Percentiles rank a stretch among this genome's conserved stretches.
Conservation (phyloP, 2,888 invertebrate genomes). For the Cataglyphis rosenhaueri region DNA sequence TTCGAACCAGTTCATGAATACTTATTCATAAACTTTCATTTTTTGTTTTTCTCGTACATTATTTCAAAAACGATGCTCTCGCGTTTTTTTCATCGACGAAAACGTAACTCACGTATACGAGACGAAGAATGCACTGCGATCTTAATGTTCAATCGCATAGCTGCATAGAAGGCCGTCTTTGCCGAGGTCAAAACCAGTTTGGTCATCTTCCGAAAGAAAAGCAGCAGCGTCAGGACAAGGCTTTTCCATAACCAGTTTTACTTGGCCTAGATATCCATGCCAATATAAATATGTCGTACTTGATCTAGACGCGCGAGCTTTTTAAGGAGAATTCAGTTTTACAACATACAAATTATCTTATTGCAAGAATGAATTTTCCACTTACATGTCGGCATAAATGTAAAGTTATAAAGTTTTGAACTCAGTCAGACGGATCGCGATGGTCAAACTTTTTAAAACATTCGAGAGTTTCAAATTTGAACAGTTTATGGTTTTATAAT, state of each 20-base stretch:
- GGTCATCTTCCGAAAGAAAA: conserved; percentile 73
- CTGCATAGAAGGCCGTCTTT: conserved; percentile 55
- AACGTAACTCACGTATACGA: not conserved
- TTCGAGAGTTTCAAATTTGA: conserved; percentile 8
- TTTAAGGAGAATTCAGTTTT: conserved; percentile 42
- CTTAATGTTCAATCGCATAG: conserved; percentile 69
- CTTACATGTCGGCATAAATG: not conserved
- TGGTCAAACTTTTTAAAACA: not conserved
- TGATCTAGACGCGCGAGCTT: conserved; percentile 30
- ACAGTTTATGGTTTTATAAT: not conserved
- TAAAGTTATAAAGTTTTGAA: not conserved
- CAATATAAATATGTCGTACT: conserved; percentile 54
- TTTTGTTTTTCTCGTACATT: not conserved
- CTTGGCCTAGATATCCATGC: conserved; percentile 74
- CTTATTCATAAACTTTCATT: conserved; percentile 20
- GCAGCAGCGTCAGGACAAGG: conserved; percentile 63
- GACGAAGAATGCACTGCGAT: conserved; percentile 43
- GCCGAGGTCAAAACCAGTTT: conserved; percentile 67
- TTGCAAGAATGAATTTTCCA: not conserved
- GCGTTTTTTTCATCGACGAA: not conserved
- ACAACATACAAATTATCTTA: conserved; percentile 17
- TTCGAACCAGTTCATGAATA: not conserved
- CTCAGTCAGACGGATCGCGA: not conserved
- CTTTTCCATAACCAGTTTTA: conserved; percentile 77
- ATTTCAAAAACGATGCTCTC: not conserved